phyloP scores from a whole-genome alignment of 2,797 vertebrate genomes.

The Anguilla marmorata region DNA sequence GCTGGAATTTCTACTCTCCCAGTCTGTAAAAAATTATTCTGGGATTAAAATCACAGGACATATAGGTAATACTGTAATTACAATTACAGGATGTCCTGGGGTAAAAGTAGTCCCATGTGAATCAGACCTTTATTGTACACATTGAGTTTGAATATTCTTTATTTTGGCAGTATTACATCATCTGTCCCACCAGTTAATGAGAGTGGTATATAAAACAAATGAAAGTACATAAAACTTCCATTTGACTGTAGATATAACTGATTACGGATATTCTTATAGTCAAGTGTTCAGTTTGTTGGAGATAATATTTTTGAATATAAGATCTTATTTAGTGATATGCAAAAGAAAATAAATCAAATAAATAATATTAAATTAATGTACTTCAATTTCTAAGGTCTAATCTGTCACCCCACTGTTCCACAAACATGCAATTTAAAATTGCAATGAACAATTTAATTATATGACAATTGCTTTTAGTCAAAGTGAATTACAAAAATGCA shows the following conservation, averaged over 20 bases:
- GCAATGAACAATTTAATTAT: no score
- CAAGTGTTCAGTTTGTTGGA: background rate
- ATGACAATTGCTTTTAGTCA: no score
- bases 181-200: background rate
- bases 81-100: no score
- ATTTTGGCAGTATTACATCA: constrained; percentile 13
- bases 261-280: background rate
- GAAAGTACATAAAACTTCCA: background rate
- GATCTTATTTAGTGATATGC: background rate
- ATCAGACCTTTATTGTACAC: background rate
- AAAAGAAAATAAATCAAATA: background rate
- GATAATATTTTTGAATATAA: background rate
- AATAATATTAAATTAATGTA: background rate
- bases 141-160: background rate
- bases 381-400: no score
- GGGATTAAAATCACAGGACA: no score
- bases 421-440: no score
- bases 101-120: no score
- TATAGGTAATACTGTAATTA: no score
- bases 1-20: no score
- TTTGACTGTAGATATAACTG: background rate
- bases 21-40: no score
- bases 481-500: no score
- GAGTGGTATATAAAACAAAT: background rate
- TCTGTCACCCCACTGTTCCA: no score